Base-by-base conservation (phyloP, 2,797 vertebrate species). In the Eleutherodactylus coqui region DNA sequence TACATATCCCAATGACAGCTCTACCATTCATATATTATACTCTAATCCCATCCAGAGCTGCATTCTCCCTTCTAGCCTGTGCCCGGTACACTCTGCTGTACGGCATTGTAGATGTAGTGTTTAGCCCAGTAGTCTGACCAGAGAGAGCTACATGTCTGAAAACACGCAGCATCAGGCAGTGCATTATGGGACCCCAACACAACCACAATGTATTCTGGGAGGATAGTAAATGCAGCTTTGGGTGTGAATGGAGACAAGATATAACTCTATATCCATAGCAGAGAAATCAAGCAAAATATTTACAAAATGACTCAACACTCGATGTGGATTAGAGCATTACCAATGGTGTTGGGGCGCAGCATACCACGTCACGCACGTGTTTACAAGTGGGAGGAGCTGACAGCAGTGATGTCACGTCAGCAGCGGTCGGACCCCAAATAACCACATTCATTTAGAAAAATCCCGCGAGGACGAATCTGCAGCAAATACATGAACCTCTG, bases 151-250 rank as follows among this genome's bases (percentile, higher is more conserved):
- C 49, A 17, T 53, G 16, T 21, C 55, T 27, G 55, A 11, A n/a
- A n/a, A n/a, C n/a, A 2, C 24, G 1, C 19, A 21, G 51, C 19
- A 53, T 21, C 51, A 53, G 51, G 17, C n/a, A 5, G 51, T 16
- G 19, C 14, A 53, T 27, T 10, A 58, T 11, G 24, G 6, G 55
- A 27, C 24, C 32, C 7, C 32, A 6, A 13, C 11, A 7, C 4
- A 34, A 5, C n/a, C 27, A 27, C 32, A 29, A 32, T 62, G 27
- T 14, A 32, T 62, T 21, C 51, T 13, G 4, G 14, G 8, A 41
- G 36, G 43, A 72, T n/a, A 72, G 9, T 72, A 24, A 13, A 41
- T 73, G 69, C 69, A 73, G 69, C 69, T 43, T 43, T 73, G 41
- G 38, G 16, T n/a, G 69, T 73, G 69, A 36, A 16, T 21, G 2